Conservation (phyloP, 2,113 vertebrate species). For the Myodes glareolus region DNA sequence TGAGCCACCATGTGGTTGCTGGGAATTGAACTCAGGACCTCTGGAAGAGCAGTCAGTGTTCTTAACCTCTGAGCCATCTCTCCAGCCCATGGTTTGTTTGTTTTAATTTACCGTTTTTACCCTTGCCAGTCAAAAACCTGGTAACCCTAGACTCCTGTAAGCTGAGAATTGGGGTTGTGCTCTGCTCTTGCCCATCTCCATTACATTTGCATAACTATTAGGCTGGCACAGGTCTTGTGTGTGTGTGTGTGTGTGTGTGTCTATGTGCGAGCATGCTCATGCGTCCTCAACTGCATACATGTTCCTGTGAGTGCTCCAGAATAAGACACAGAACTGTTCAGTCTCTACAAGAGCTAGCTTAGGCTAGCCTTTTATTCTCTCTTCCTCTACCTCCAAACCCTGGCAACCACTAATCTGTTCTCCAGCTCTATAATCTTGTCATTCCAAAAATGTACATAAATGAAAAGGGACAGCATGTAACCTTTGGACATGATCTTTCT, state of each 20-base stretch:
- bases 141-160: not conserved
- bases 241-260: not conserved
- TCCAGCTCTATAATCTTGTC: slow-evolving; percentile 21
- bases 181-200: not conserved
- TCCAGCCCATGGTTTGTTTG: not conserved
- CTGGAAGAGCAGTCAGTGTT: too few species aligned
- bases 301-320: not conserved
- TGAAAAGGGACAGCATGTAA: not conserved
- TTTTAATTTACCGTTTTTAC: not conserved
- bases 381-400: not conserved
- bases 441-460: slow-evolving; percentile 31
- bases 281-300: not conserved
- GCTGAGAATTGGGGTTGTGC: not conserved
- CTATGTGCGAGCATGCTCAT: not conserved
- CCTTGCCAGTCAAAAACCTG: not conserved
- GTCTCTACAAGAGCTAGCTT: not conserved
- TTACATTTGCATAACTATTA: not conserved
- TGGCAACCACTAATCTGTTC: not conserved
- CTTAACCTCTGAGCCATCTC: too few species aligned
- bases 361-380: not conserved
- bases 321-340: slow-evolving; percentile 22
- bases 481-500: not conserved
- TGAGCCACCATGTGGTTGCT: too few species aligned
- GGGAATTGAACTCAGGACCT: too few species aligned
- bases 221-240: not conserved